Base-by-base conservation (phyloP, 2,888 invertebrate genomes). In the Augiades crinisus region DNA sequence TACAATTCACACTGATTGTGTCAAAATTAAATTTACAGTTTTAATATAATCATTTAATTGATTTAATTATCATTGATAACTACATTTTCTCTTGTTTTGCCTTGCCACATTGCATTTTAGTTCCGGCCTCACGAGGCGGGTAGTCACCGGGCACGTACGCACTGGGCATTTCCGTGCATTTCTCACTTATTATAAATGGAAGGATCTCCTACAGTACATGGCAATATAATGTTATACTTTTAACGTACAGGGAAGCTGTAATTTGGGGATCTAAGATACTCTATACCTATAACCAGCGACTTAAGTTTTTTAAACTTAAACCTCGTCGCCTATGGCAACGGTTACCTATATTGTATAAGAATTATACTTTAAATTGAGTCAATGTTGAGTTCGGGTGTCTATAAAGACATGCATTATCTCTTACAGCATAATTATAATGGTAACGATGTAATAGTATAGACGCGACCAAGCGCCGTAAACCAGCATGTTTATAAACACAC, bases 241-340 rank as follows among this genome's bases (percentile, higher is more conserved):
- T n/a, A 49, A 34, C 41, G 34, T n/a, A 40, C 10, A 21, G 33
- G 33, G 24, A 41, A 49, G 17, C 34, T 49, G 34, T 7, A 21
- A 22, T 16, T 24, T 38, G 38, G 41, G 47, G 24, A 34, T 14
- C 41, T 49, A 34, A 19, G 17, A 13, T 30, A 19, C 16, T 45
- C 31, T 49, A 49, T 16, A 41, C 19, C 49, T 49, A 49, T 27
- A 41, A 34, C 27, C 16, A 41, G 49, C 41, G 49, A 41, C 49
- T 22, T 49, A 34, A 55, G 55, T 58, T 58, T 58, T 55, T 46
- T 37, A 54, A 55, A 54, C 55, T 36, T 51, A 40, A n/a, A 43
- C 31, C 44, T 40, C 52, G 60, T 62, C 54, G 61, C 59, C 59
- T 61, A 64, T 51, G 58, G 62, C 61, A 62, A 63, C 58, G 43